Percentiles rank a stretch among this genome's conserved stretches.
Evolutionary conservation across 2,888 invertebrate genomes (phyloP).

Genomic region (Brachypterus glaber): DNA sequence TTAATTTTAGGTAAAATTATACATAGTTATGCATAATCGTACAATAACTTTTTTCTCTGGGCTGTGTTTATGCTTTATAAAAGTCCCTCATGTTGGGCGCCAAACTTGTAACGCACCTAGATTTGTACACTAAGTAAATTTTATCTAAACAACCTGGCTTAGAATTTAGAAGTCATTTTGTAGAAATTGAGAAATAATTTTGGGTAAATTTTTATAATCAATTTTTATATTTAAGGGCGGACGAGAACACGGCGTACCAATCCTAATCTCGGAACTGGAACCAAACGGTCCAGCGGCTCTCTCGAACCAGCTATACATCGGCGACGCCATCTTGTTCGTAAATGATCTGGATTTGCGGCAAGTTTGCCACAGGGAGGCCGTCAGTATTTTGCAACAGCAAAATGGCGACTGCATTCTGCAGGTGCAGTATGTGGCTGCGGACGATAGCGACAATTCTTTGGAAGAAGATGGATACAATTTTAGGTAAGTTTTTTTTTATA

Average conservation of each 20-base stretch:
- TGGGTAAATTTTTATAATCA: no score
- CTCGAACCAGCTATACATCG: constrained; percentile 64
- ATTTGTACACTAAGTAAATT: no score
- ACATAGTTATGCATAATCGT: no score
- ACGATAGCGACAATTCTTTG: constrained; percentile 57
- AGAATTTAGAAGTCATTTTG: no score
- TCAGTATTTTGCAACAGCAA: constrained; percentile 66
- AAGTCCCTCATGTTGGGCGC: no score
- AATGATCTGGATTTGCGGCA: constrained; percentile 69
- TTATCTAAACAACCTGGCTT: no score
- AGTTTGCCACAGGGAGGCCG: constrained; percentile 74
- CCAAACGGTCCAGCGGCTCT: constrained; percentile 69
- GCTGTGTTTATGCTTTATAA: no score
- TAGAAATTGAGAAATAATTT: no score
- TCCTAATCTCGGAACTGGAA: constrained; percentile 73
- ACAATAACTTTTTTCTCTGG: no score
- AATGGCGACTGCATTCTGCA: constrained; percentile 66
- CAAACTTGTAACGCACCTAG: no score
- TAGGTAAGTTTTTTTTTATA: constrained; percentile 37
- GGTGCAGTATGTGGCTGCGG: constrained; percentile 65
- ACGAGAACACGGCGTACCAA: constrained; percentile 77
- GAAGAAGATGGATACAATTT: constrained; percentile 49
- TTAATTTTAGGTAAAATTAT: no score
- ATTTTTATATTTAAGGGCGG: constrained; percentile 53
- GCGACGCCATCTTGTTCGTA: constrained; percentile 75